A percentile compares a stretch with the other conserved stretches of the same genome.
Conservation (phyloP, 2,888 invertebrate species). For the Callyntrura guangdongensis region DNA sequence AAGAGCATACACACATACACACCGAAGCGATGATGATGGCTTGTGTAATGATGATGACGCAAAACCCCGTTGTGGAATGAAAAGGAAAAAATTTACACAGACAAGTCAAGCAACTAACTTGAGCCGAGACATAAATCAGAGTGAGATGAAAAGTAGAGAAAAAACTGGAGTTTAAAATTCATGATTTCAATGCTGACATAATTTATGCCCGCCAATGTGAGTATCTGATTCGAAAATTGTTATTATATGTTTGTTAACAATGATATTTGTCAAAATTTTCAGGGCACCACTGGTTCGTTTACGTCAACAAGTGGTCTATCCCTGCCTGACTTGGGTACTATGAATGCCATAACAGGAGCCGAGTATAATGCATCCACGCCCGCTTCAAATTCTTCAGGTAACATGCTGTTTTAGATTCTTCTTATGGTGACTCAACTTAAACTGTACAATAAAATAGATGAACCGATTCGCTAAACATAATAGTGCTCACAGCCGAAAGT, state of each 20-base stretch:
- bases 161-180: too few relatives aligned
- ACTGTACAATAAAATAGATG: not conserved
- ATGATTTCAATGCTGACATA: too few relatives aligned
- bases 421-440: constrained; percentile 74
- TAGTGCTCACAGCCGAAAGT: constrained; percentile 84
- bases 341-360: constrained; percentile 82
- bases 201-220: too few relatives aligned
- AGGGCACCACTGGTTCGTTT: constrained; percentile 82
- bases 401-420: constrained; percentile 82
- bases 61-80: not conserved
- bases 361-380: constrained; percentile 83
- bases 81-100: not conserved
- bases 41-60: constrained; percentile 16
- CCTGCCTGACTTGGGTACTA: constrained; percentile 82
- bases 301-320: constrained; percentile 80
- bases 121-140: not conserved
- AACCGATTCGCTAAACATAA: constrained; percentile 3
- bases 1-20: not conserved
- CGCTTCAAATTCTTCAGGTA: constrained; percentile 84
- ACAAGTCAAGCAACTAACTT: not conserved
- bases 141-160: too few relatives aligned
- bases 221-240: too few relatives aligned
- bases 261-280: not conserved
- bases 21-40: not conserved
- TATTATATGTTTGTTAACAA: not conserved